Base-by-base conservation (phyloP, 2,113 vertebrate species). In the Suncus etruscus region DNA sequence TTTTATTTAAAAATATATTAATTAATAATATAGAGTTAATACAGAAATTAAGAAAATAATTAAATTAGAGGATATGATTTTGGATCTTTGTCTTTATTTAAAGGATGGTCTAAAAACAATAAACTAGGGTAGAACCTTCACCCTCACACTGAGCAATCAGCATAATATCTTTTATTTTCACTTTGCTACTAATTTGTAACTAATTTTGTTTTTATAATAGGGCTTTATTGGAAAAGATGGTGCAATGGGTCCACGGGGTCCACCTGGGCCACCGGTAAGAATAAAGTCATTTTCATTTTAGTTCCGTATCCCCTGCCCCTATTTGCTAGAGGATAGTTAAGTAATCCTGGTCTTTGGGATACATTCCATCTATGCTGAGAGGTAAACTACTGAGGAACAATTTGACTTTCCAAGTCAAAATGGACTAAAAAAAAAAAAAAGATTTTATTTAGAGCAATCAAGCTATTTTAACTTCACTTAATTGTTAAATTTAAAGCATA, bases 171-270 rank as follows among this genome's bases (percentile, higher is more conserved):
- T 91, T 89, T 32, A 11, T 73, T 86, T 93, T 80, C 32, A 65
- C 8, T 45, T 72, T 5, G 47, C 90, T 0, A 80, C 77, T 95
- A 82, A 93, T 87, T 5, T 50, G 18, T 90, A 77, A 80, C 70
- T 61, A 66, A 68, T 92, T 97, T 92, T 86, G 85, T 96, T 90
- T 97, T 97, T 93, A 73, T 0, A 73, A 96, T 77, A 99, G 99
- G 99, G 99, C 68, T 99, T 99, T 92, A 98, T 96, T 95, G 99
- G 99, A 94, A 99, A 99, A 97, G 99, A 99, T 73, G 99, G 99
- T 90, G 87, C 98, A 3, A 94, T 97, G 48, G 99, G 99, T 96
- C 98, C 99, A 84, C 97, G 98, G 97, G 99, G 99, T 47, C 98
- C 98, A 5, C 96, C 98, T 25, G 99, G 99, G 70, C 98, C 98